phyloP scores from a whole-genome alignment of 2,888 invertebrate species.

The Netelia inedita region DNA sequence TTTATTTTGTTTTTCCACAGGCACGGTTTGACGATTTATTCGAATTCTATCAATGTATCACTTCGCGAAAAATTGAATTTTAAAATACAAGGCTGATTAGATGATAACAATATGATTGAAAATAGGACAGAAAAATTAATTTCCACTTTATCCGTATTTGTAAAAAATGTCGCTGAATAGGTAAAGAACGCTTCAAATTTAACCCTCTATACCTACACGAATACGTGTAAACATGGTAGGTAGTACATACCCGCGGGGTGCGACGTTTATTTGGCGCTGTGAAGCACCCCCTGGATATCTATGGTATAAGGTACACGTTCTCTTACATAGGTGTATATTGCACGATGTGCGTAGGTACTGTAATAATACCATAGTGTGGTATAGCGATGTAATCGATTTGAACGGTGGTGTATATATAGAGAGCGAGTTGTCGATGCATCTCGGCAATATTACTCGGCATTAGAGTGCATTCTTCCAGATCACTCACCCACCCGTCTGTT shows the following conservation, averaged over 20 bases:
- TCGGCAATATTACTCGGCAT: conserved; percentile 67
- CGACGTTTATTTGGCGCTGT: conserved; percentile 61
- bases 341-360: conserved; percentile 29
- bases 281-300: conserved; percentile 51
- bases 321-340: conserved; percentile 27
- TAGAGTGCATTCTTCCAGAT: conserved; percentile 70
- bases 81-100: too few species aligned
- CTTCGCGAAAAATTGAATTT: too few species aligned
- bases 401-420: conserved; percentile 48
- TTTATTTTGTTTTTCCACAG: too few species aligned
- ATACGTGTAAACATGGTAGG: conserved; percentile 68
- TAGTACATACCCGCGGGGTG: conserved; percentile 64
- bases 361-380: conserved; percentile 48
- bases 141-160: too few species aligned
- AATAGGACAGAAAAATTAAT: too few species aligned
- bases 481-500: conserved; percentile 67
- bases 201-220: not conserved
- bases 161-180: too few species aligned
- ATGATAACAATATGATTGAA: too few species aligned
- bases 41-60: too few species aligned
- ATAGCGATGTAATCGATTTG: conserved; percentile 69
- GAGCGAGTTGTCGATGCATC: conserved; percentile 55
- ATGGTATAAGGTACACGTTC: conserved; percentile 50
- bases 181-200: not conserved
- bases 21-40: too few species aligned